Percentiles rank a stretch among this genome's conserved stretches.
Evolutionary conservation across 2,888 invertebrate genomes (phyloP).

Genomic region (Diogma glabrata): DNA sequence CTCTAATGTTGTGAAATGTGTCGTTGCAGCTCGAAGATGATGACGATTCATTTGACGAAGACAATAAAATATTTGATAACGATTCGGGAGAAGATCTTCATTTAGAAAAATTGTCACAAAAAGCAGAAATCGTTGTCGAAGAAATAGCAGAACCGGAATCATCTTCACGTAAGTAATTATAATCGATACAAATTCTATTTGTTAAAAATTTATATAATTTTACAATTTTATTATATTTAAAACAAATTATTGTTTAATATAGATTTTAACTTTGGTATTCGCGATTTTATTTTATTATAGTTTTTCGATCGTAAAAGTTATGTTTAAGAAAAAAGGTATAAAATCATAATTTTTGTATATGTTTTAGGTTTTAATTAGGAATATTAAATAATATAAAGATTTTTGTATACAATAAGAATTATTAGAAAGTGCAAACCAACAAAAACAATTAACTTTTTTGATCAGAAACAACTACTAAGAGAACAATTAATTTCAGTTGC

Average conservation of each 20-base stretch:
- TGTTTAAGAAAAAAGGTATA: no score
- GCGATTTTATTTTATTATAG: no score
- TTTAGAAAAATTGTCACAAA: conserved; percentile 27
- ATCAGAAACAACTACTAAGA: conserved; percentile 11
- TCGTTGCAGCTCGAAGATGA: conserved; percentile 21
- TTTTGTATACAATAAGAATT: conserved; percentile 17
- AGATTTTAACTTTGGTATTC: no score
- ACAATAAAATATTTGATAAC: conserved; percentile 32
- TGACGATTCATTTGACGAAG: conserved; percentile 26
- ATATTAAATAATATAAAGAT: no score
- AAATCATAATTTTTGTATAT: no score
- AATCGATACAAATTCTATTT: background rate
- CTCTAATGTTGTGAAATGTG: background rate
- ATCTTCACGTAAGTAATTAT: conserved; percentile 25
- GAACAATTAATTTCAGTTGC: conserved; percentile 56
- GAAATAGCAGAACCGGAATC: conserved; percentile 21
- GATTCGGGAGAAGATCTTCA: conserved; percentile 28
- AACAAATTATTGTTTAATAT: background rate
- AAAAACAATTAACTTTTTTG: conserved; percentile 2
- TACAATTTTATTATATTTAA: background rate
- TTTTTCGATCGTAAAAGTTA: no score
- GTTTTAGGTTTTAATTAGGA: no score
- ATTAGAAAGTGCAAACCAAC: conserved; percentile 8
- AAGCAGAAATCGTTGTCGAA: conserved; percentile 24
- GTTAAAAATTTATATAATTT: background rate